A percentile compares a stretch with the other conserved stretches of the same genome.
These are phyloP conservation scores for Catharus fuscescens DNA, from an alignment of 2,113 vertebrate species.

Conservation along the genomic window DNA sequence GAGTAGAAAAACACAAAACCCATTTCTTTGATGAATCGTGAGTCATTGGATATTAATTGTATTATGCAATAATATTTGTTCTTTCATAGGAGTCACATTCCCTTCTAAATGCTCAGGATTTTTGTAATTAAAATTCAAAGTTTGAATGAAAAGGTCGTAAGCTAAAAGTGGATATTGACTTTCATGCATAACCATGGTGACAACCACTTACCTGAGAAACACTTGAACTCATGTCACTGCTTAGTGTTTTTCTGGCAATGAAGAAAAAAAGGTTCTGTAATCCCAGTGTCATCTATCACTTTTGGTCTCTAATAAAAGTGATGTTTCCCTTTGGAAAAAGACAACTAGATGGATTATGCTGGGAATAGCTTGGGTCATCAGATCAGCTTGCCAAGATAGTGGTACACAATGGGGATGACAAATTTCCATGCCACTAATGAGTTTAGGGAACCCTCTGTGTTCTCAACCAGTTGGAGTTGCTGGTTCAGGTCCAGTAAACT, in stretches of 20 bases:
- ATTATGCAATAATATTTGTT: neutral
- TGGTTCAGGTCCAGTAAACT: neutral
- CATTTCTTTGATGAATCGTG: neutral
- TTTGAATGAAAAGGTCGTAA: neutral
- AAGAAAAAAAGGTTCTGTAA: neutral
- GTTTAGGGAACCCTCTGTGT: conserved; percentile 10
- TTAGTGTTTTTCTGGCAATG: neutral
- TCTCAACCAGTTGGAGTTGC: neutral
- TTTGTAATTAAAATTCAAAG: neutral
- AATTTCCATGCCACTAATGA: neutral
- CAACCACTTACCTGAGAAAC: conserved; percentile 27
- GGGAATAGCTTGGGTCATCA: neutral
- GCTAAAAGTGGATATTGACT: neutral
- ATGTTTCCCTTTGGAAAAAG: conserved; percentile 14
- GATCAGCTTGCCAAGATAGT: conserved; percentile 5
- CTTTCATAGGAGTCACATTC: neutral
- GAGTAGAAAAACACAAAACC: neutral
- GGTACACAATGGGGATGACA: neutral
- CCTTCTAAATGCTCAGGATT: neutral
- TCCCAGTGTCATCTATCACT: neutral
- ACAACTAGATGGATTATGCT: conserved; percentile 11
- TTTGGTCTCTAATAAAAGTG: conserved; percentile 39
- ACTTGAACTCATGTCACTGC: neutral
- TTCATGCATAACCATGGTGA: neutral
- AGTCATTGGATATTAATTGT: neutral